Conservation (phyloP, 1,140 invertebrate species). For the Drosophila repleta region DNA sequence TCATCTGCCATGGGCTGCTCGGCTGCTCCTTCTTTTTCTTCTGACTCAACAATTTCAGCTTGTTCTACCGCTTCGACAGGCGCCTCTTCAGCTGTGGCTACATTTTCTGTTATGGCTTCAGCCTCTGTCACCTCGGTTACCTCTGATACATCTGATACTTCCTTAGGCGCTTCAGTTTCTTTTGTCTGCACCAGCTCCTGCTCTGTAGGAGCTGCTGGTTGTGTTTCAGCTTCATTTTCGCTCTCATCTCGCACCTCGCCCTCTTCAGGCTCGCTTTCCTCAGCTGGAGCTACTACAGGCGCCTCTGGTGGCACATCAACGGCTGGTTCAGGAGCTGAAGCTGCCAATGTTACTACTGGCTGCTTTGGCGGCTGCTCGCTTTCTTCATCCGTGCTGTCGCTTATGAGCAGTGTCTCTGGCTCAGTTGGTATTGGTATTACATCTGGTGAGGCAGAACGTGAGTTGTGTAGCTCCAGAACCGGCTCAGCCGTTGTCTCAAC, state of each 20-base stretch:
- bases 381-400: constrained; percentile 78
- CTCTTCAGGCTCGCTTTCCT: constrained; percentile 68
- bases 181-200: neutral
- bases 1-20: constrained; percentile 50
- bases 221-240: constrained; percentile 10
- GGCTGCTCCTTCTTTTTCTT: neutral
- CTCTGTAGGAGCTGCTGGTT: neutral
- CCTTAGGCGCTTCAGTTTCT: constrained; percentile 4
- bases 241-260: constrained; percentile 65
- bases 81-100: neutral
- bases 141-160: neutral
- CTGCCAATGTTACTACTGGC: too few species aligned
- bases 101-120: neutral
- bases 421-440: constrained; percentile 76
- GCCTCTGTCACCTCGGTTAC: too few species aligned
- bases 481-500: constrained; percentile 1
- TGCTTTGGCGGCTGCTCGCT: constrained; percentile 50
- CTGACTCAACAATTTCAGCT: too few species aligned
- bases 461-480: constrained; percentile 22
- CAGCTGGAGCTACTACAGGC: constrained; percentile 20
- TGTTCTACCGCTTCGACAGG: neutral
- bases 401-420: constrained; percentile 77
- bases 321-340: too few species aligned
- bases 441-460: constrained; percentile 78
- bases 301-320: neutral